Conservation (phyloP, 2,888 invertebrate species). For the Sepioteuthis lessoniana region DNA sequence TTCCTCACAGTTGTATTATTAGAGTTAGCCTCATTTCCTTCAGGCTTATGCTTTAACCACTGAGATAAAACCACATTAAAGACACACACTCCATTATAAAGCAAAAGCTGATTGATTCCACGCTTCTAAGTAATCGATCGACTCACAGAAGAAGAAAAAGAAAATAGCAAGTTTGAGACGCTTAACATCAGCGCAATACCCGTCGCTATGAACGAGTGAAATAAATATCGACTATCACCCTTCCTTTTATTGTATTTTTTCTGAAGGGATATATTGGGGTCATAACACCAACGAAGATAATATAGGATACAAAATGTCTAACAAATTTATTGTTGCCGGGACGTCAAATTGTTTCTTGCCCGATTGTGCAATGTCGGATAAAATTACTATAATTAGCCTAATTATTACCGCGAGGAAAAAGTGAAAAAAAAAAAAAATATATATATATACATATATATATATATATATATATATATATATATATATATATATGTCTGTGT, state of each 20-base stretch:
- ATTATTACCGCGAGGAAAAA: background rate
- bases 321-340: background rate
- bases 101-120: background rate
- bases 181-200: background rate
- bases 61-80: background rate
- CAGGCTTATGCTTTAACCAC: no score
- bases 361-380: background rate
- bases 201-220: background rate
- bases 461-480: no score
- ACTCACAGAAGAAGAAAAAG: background rate
- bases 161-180: background rate
- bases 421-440: background rate
- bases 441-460: no score
- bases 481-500: no score
- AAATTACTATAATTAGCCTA: conserved; percentile 14
- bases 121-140: background rate
- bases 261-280: background rate
- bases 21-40: no score
- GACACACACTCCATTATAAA: background rate
- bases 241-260: background rate
- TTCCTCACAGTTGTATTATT: no score
- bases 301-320: background rate
- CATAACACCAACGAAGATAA: conserved; percentile 2
- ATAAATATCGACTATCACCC: background rate
- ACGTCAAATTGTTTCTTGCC: background rate